Base-by-base conservation (phyloP, 2,113 vertebrate species). In the Puma concolor region DNA sequence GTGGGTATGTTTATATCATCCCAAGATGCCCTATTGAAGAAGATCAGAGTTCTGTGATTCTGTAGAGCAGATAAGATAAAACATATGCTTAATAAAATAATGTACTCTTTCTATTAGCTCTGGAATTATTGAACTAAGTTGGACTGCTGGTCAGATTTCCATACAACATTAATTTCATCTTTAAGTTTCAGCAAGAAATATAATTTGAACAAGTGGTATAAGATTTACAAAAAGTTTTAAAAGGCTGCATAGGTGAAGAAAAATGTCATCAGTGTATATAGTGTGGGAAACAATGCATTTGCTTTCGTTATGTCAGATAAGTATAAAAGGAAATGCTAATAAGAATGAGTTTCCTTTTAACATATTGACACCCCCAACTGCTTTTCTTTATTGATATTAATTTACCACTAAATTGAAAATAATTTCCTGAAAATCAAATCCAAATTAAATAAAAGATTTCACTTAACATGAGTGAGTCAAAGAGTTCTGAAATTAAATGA, bases 401-500 rank as follows among this genome's bases (percentile, higher is more conserved):
- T 97, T 98, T 97, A 89, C 54, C 48, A 94, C 77, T 72, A 94
- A 97, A 84, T 98, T 89, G 57, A 96, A 98, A 97, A 79, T 95
- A 96, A 95, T 96, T 97, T 97, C 48, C 41, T 77, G 72, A 93
- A 97, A 97, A 77, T 96, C 74, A 96, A 81, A 82, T 96, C 92
- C 90, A 95, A 96, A 96, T 91, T 95, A 94, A 52, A 85, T 91
- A 92, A 98, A 97, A 98, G 90, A 76, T 93, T 98, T 97, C 52
- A 88, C 17, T 97, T 97, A 96, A 88, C 60, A 36, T 50, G 63
- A 95, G 7, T 3, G 14, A 90, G 66, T 93, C 82, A 95, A 87
- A 50, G 48, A 88, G 21, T 97, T 97, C 23, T 88, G 74, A 97
- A 96, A 95, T 94, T 94, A 94, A 72, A 92, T 23, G 5, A 64